These are phyloP conservation scores for Aurelia aurita DNA, from an alignment of 30 jellyfish, hydroid and myxozoan species.

Conservation along the genomic window DNA sequence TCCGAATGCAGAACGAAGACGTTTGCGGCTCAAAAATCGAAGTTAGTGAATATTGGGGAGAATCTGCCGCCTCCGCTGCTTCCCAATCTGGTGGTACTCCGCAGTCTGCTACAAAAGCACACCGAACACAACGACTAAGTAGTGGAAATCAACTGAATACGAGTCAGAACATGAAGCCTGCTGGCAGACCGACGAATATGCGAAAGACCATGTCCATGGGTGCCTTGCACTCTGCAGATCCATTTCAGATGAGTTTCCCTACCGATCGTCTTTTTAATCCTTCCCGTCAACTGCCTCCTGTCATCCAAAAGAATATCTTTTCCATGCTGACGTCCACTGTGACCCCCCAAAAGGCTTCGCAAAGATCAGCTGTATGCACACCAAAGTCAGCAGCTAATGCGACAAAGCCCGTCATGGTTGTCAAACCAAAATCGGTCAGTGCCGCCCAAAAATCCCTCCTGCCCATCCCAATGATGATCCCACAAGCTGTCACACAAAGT, in stretches of 20 bases:
- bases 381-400: too few relatives aligned
- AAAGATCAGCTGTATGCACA: too few relatives aligned
- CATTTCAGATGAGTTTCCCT: too few relatives aligned
- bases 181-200: background rate
- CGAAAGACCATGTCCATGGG: constrained; percentile 1
- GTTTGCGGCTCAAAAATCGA: constrained; percentile 67
- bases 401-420: too few relatives aligned
- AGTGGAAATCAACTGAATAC: background rate
- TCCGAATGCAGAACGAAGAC: constrained; percentile 59
- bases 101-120: background rate
- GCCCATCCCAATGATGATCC: constrained; percentile 5
- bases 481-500: background rate
- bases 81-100: background rate
- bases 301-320: too few relatives aligned
- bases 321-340: too few relatives aligned
- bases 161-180: background rate
- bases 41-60: constrained; percentile 43
- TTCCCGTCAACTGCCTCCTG: too few relatives aligned
- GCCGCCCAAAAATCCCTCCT: too few relatives aligned
- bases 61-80: constrained; percentile 5
- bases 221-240: background rate
- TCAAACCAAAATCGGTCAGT: too few relatives aligned
- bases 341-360: too few relatives aligned
- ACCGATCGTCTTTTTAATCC: too few relatives aligned
- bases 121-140: background rate